These are phyloP conservation scores for Cheilinus undulatus DNA, from an alignment of 2,113 vertebrate genomes.

Conservation along the genomic window DNA sequence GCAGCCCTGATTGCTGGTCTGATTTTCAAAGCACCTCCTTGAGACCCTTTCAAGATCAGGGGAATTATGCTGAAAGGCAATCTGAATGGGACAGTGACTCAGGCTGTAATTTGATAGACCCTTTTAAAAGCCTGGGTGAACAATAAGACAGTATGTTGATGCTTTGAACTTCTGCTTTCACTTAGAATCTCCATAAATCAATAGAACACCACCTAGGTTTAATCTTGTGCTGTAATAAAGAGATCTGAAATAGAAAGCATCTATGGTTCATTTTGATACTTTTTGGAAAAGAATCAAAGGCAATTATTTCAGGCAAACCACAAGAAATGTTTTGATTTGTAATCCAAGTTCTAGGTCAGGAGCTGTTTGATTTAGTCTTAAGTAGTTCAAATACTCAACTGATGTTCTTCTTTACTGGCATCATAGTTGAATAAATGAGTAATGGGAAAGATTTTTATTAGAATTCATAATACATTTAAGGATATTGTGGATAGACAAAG, in stretches of 20 bases:
- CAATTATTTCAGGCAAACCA: too few relatives aligned
- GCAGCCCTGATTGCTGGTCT: conserved; percentile 50
- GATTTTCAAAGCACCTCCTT: conserved; percentile 38
- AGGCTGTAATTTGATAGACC: conserved; percentile 45
- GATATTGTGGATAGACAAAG: too few relatives aligned
- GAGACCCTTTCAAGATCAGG: conserved; percentile 28
- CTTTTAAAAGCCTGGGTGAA: conserved; percentile 27
- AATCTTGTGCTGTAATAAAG: not conserved
- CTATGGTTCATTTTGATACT: too few relatives aligned
- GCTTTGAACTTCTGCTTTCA: conserved; percentile 20
- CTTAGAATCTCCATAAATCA: conserved; percentile 33
- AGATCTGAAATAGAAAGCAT: not conserved
- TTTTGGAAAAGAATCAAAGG: too few relatives aligned
- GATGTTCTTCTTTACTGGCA: too few relatives aligned
- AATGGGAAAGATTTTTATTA: too few relatives aligned
- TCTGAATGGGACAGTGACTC: conserved; percentile 49
- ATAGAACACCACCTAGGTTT: not conserved
- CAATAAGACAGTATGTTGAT: conserved; percentile 9
- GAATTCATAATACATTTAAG: too few relatives aligned
- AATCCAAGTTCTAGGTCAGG: too few relatives aligned
- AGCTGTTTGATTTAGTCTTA: too few relatives aligned
- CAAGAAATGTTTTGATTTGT: too few relatives aligned
- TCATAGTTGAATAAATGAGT: too few relatives aligned
- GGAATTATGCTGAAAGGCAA: conserved; percentile 48
- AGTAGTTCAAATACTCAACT: too few relatives aligned